phyloP scores from a whole-genome alignment of 2,797 vertebrate species.

The Nasua narica region DNA sequence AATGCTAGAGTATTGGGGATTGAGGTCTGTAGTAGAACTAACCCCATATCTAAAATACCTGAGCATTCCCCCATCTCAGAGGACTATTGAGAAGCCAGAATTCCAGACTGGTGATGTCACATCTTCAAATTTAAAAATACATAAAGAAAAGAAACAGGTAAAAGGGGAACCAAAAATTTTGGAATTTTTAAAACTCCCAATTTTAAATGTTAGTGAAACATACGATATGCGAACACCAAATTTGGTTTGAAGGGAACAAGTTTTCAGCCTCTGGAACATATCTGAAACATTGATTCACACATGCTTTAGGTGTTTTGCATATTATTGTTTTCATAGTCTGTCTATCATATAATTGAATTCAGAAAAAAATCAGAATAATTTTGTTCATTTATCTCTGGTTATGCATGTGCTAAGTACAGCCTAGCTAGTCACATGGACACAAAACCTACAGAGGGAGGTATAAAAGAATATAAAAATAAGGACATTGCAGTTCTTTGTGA shows the following conservation, averaged over 20 bases:
- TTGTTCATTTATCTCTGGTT: neutral
- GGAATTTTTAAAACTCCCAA: neutral
- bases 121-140: neutral
- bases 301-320: neutral
- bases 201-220: neutral
- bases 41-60: neutral
- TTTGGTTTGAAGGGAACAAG: neutral
- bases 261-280: neutral
- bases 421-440: neutral
- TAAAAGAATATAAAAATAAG: neutral
- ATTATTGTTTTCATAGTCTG: neutral
- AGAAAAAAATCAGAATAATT: neutral
- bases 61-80: accelerated
- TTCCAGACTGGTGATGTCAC: neutral
- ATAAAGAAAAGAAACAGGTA: neutral
- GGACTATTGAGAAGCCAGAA: neutral
- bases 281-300: neutral
- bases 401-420: neutral
- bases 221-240: neutral
- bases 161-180: neutral
- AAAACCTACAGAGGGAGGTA: neutral
- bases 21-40: accelerated
- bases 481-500: neutral
- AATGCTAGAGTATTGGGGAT: neutral
- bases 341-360: neutral